A percentile compares a stretch with the other conserved stretches of the same genome.
Conservation (phyloP, 2,888 invertebrate species). For the Drosophila subquinaria region DNA sequence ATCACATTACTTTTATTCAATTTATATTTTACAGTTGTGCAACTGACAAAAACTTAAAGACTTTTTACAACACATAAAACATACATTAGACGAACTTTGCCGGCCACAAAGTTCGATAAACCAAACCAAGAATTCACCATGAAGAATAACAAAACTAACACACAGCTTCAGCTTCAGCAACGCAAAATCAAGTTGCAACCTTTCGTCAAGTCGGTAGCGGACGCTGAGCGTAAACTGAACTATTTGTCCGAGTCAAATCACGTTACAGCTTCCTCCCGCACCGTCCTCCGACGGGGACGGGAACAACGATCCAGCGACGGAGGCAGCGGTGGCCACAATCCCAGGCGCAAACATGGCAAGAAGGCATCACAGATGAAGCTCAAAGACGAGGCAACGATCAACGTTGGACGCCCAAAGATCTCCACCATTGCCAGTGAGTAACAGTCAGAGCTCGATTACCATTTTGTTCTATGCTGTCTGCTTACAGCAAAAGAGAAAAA, state of each 20-base stretch:
- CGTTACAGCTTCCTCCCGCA: background rate
- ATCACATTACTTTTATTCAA: slow-evolving; percentile 13
- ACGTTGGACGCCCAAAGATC: background rate
- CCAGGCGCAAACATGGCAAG: slow-evolving; percentile 24
- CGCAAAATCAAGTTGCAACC: slow-evolving; percentile 20
- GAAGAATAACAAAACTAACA: slow-evolving; percentile 36
- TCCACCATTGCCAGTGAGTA: slow-evolving; percentile 34
- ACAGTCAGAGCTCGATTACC: background rate
- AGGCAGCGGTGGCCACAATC: background rate
- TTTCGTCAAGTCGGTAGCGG: slow-evolving; percentile 13
- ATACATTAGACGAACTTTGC: slow-evolving; percentile 32
- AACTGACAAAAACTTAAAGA: slow-evolving; percentile 18
- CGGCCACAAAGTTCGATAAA: slow-evolving; percentile 35
- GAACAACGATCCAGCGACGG: slow-evolving; percentile 31
- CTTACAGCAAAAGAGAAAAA: too few relatives aligned
- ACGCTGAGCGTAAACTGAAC: slow-evolving; percentile 40
- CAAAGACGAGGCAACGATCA: slow-evolving; percentile 10
- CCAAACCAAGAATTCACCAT: slow-evolving; percentile 22
- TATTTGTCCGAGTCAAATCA: slow-evolving; percentile 45
- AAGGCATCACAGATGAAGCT: slow-evolving; percentile 17
- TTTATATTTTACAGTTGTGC: slow-evolving; percentile 34
- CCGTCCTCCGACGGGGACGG: slow-evolving; percentile 1
- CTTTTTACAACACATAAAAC: slow-evolving; percentile 26
- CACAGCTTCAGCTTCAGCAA: slow-evolving; percentile 7
- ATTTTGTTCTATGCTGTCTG: too few relatives aligned